A percentile compares a stretch with the other conserved stretches of the same genome.
Conservation (phyloP, 2,888 invertebrate genomes). For the Tineola bisselliella region DNA sequence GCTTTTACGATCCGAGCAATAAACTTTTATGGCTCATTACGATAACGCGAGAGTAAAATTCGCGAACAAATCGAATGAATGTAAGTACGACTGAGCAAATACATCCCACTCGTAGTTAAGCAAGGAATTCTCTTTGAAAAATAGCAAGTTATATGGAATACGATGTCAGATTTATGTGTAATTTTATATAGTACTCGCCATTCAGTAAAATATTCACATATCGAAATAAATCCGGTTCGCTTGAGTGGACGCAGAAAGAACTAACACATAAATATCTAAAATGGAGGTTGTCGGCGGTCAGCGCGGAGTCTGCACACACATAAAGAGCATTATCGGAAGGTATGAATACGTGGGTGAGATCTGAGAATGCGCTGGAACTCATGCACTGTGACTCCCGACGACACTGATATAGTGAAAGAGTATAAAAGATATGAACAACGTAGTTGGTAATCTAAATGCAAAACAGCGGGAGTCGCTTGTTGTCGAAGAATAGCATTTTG, state of each 20-base stretch:
- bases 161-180: slow-evolving; percentile 37
- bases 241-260: slow-evolving; percentile 31
- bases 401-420: slow-evolving; percentile 22
- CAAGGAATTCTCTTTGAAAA: slow-evolving; percentile 22
- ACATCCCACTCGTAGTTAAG: background rate
- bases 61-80: slow-evolving; percentile 39
- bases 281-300: slow-evolving; percentile 24
- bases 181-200: slow-evolving; percentile 26
- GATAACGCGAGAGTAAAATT: slow-evolving; percentile 50
- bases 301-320: slow-evolving; percentile 29
- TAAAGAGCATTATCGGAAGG: slow-evolving; percentile 36
- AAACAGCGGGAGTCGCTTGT: slow-evolving; percentile 25
- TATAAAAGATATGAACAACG: slow-evolving; percentile 20
- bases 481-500: slow-evolving; percentile 23
- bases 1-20: slow-evolving; percentile 43
- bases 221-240: slow-evolving; percentile 45
- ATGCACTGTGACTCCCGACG: slow-evolving; percentile 24
- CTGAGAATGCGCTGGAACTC: slow-evolving; percentile 33
- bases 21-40: slow-evolving; percentile 55
- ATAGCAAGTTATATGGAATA: slow-evolving; percentile 29
- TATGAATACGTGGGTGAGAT: slow-evolving; percentile 32
- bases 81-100: slow-evolving; percentile 21
- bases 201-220: slow-evolving; percentile 30
- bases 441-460: slow-evolving; percentile 37
- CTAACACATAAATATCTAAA: slow-evolving; percentile 1